These are phyloP conservation scores for Tiliacea citrago DNA, from an alignment of 2,888 invertebrate species.

Conservation along the genomic window DNA sequence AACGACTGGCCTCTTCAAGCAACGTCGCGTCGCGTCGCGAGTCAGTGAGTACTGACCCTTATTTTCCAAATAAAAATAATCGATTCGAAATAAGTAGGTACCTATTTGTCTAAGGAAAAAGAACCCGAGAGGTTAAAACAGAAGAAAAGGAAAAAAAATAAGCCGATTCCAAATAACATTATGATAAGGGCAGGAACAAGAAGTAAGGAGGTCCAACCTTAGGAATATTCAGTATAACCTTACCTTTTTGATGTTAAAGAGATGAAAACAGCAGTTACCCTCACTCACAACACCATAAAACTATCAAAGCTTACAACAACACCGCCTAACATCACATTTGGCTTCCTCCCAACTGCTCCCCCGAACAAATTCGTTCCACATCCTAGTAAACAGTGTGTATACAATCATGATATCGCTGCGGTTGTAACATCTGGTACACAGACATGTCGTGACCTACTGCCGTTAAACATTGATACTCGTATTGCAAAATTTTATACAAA, in stretches of 20 bases:
- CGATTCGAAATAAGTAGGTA: background rate
- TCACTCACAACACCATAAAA: background rate
- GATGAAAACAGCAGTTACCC: background rate
- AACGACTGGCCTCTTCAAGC: too few species aligned
- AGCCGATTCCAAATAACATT: background rate
- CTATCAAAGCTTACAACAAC: constrained; percentile 5
- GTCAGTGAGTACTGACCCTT: too few species aligned
- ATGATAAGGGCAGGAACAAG: background rate
- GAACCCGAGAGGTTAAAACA: background rate
- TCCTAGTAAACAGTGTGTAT: constrained; percentile 58
- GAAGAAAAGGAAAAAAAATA: background rate
- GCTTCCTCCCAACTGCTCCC: constrained; percentile 30
- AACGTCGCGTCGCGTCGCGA: too few species aligned
- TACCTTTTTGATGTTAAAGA: background rate
- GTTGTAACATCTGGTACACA: constrained; percentile 75
- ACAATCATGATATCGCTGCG: constrained; percentile 70
- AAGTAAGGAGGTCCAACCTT: background rate
- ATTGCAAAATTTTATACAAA: constrained; percentile 65
- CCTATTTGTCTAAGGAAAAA: background rate
- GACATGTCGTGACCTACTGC: constrained; percentile 72
- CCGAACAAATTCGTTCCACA: constrained; percentile 28
- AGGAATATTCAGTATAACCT: background rate
- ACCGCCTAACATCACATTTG: constrained; percentile 47
- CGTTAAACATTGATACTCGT: constrained; percentile 69
- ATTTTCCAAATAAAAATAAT: too few species aligned